Base-by-base conservation (phyloP, 53 echinoderm and acorn worm genomes). In the Stichopus horrens region DNA sequence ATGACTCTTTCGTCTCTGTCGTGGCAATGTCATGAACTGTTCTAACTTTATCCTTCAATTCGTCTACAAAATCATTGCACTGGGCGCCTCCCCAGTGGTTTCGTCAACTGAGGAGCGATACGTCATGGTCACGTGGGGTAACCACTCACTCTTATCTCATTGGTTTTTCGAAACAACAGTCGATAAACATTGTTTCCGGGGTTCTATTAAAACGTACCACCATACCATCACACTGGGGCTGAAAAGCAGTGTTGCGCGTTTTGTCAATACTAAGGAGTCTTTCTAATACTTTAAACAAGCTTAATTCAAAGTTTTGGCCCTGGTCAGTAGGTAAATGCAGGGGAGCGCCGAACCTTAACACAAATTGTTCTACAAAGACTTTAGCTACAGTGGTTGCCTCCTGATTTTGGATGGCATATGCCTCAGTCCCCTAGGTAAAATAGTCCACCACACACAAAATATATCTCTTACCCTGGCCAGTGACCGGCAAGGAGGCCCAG, bases 401-500 rank as follows among this genome's bases (percentile, higher is more conserved):
- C 67, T 77, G 90, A 65, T 90, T 74, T 7, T 77, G 89, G 4
- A 92, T 54, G 7, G 90, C 55, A 22, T 74, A 93, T 6, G 90
- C 82, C 73, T 93, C 93, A 14, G 88, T 74, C 91, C 93, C 89
- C 74, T 91, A 89, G 8, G 89, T 91, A 74, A 93, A 91, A 37
- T 93, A 93, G 86, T 93, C 93, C 5, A 87, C 89, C 7, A 93
- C 81, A 19, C 91, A 89, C 51, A 91, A 52, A 52, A 91, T 81
- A 54, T 89, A 93, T 8, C 88, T 88, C 73, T 93, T 93, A 20
- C 90, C 93, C 51, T 52, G 55, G 59, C 89, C 83, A 18, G 91
- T 91, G 7, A 73, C 88, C 16, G 91, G 93, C 14, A 91, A 56
- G 21, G 93, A n/a, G 93, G 5, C 93, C 91, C 18, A 91, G 18